A percentile compares a stretch with the other conserved stretches of the same genome.
Evolutionary conservation across 2,888 invertebrate genomes (phyloP).

Genomic region (Lithophane socia): DNA sequence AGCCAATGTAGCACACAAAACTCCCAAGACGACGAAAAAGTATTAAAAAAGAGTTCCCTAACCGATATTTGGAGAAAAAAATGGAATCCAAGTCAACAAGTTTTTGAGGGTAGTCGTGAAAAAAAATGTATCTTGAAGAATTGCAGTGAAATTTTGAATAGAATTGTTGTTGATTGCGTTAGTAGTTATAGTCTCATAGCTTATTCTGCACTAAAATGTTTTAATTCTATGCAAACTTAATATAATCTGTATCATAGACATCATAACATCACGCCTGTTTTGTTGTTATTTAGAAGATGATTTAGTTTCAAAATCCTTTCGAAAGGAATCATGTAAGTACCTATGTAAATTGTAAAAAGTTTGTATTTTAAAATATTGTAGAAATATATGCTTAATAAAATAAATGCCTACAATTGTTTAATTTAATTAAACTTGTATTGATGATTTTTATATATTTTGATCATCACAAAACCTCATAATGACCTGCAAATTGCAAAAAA

Average conservation of each 20-base stretch:
- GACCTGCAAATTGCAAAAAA: no score
- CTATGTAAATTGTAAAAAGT: constrained; percentile 16
- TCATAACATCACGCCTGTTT: no score
- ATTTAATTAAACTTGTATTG: no score
- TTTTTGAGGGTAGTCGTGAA: constrained; percentile 67
- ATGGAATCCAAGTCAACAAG: constrained; percentile 78
- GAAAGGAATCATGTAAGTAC: constrained; percentile 31
- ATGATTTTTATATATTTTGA: no score
- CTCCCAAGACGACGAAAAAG: constrained; percentile 71
- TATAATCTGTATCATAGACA: background rate
- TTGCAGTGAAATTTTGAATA: constrained; percentile 80
- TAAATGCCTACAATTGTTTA: background rate
- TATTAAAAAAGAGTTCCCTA: constrained; percentile 76
- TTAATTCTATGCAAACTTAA: constrained; percentile 81
- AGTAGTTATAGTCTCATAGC: constrained; percentile 81
- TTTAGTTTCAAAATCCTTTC: constrained; percentile 28
- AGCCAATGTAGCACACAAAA: constrained; percentile 65
- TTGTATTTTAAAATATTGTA: constrained; percentile 6
- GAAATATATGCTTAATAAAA: constrained; percentile 4
- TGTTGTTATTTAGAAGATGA: background rate
- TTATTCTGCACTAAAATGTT: constrained; percentile 83
- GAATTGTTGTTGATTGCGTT: constrained; percentile 80
- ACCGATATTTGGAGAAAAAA: constrained; percentile 83
- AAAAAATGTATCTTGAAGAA: constrained; percentile 72
- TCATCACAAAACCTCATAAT: no score